A percentile compares a stretch with the other conserved stretches of the same genome.
These are phyloP conservation scores for Drosophila albomicans DNA, from an alignment of 1,140 invertebrate genomes.

Conservation along the genomic window DNA sequence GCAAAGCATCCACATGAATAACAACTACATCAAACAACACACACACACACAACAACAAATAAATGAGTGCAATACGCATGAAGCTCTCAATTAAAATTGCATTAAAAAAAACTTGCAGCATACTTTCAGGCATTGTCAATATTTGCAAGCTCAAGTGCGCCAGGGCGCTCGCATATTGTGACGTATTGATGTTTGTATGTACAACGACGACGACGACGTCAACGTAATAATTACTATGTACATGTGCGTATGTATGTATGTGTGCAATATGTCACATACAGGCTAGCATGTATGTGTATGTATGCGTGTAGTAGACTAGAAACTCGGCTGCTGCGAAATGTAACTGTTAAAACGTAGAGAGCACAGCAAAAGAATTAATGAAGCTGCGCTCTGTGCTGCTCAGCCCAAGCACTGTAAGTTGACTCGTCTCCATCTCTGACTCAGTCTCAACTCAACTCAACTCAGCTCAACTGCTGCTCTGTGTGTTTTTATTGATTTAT, in stretches of 20 bases:
- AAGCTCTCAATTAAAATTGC: slow-evolving; percentile 70
- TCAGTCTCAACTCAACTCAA: slow-evolving; percentile 27
- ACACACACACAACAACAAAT: slow-evolving; percentile 10
- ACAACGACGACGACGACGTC: not conserved
- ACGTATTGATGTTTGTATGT: slow-evolving; percentile 11
- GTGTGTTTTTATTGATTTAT: slow-evolving; percentile 80
- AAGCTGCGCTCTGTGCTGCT: slow-evolving; percentile 46
- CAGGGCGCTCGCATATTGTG: slow-evolving; percentile 26
- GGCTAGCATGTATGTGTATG: slow-evolving; percentile 37
- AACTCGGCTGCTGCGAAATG: slow-evolving; percentile 34
- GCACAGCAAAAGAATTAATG: slow-evolving; percentile 53
- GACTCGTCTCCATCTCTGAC: slow-evolving; percentile 26
- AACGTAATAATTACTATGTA: slow-evolving; percentile 5
- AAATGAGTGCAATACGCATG: slow-evolving; percentile 25
- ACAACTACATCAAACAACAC: slow-evolving; percentile 16
- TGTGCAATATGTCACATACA: slow-evolving; percentile 20
- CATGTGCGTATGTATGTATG: not conserved
- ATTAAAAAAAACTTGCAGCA: slow-evolving; percentile 56
- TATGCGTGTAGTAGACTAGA: slow-evolving; percentile 47
- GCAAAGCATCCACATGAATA: slow-evolving; percentile 37
- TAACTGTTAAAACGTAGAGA: slow-evolving; percentile 34
- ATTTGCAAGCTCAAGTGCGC: slow-evolving; percentile 57
- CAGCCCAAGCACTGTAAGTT: slow-evolving; percentile 31
- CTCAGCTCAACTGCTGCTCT: slow-evolving; percentile 47
- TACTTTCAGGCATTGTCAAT: slow-evolving; percentile 65